Conservation (phyloP, 1,140 invertebrate genomes). For the Lepidostoma basale region DNA sequence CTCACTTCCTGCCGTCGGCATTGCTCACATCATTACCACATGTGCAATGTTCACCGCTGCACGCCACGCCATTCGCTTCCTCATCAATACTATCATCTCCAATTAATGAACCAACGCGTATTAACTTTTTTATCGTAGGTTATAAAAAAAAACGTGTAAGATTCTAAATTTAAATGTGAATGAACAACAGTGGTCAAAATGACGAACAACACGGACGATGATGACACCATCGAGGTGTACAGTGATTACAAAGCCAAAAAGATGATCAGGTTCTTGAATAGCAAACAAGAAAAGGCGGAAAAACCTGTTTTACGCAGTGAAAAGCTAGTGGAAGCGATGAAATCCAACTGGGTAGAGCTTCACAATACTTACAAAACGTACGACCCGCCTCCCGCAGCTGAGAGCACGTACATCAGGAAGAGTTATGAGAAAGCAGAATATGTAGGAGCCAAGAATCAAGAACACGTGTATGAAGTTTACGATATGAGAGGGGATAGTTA, state of each 20-base stretch:
- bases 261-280: conserved; percentile 42
- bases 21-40: conserved; percentile 7
- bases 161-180: conserved; percentile 4
- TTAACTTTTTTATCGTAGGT: too few species aligned
- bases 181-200: conserved; percentile 28
- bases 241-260: conserved; percentile 46
- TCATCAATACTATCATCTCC: too few species aligned
- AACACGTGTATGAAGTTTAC: conserved; percentile 44
- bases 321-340: conserved; percentile 42
- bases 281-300: conserved; percentile 38
- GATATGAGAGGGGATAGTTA: conserved; percentile 30
- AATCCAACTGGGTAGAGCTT: conserved; percentile 43
- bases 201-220: conserved; percentile 45
- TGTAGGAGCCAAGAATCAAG: conserved; percentile 24
- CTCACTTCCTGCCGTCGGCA: not conserved
- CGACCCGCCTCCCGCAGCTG: conserved; percentile 26
- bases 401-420: conserved; percentile 26
- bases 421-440: conserved; percentile 32
- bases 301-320: conserved; percentile 40
- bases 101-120: too few species aligned
- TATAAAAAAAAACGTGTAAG: too few species aligned
- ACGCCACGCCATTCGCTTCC: too few species aligned
- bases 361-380: conserved; percentile 44
- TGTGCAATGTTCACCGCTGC: conserved; percentile 5
- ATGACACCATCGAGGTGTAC: conserved; percentile 44